Evolutionary conservation across 1,140 invertebrate species (phyloP).

Genomic region (Drosophila sulfurigaster): DNA sequence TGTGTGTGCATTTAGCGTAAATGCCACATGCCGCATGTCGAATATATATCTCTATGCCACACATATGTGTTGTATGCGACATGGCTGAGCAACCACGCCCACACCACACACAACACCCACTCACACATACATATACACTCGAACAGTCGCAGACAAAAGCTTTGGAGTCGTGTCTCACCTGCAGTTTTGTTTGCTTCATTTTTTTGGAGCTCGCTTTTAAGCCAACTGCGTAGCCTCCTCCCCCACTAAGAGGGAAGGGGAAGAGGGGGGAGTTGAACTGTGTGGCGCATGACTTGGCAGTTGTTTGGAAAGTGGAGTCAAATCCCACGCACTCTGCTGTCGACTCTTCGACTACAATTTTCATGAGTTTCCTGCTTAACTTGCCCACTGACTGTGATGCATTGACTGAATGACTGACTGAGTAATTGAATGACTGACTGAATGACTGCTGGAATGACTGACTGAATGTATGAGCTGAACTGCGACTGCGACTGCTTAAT

Average conservation of each 20-base stretch:
- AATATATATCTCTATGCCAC: background rate
- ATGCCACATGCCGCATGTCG: slow-evolving; percentile 44
- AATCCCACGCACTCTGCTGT: slow-evolving; percentile 70
- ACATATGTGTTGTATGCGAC: slow-evolving; percentile 32
- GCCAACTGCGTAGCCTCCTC: slow-evolving; percentile 66
- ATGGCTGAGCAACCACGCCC: slow-evolving; percentile 57
- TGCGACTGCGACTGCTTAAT: slow-evolving; percentile 66
- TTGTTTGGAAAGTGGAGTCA: slow-evolving; percentile 56
- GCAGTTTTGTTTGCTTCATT: slow-evolving; percentile 37
- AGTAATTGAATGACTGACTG: slow-evolving; percentile 37
- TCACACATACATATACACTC: background rate
- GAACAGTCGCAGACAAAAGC: too few relatives aligned
- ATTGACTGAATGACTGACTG: slow-evolving; percentile 45
- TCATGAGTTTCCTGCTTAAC: slow-evolving; percentile 58
- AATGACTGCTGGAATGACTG: slow-evolving; percentile 34
- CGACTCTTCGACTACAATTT: slow-evolving; percentile 11
- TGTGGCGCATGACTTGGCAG: slow-evolving; percentile 68
- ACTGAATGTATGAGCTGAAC: slow-evolving; percentile 28
- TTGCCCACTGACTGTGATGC: slow-evolving; percentile 46
- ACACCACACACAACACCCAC: slow-evolving; percentile 16
- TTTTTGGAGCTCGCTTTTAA: slow-evolving; percentile 35
- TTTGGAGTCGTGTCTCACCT: slow-evolving; percentile 46
- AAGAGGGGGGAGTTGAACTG: background rate
- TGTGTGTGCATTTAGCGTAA: slow-evolving; percentile 78
- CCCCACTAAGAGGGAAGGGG: background rate